These are phyloP conservation scores for Troilus luridus DNA, from an alignment of 2,888 invertebrate species.

Conservation along the genomic window DNA sequence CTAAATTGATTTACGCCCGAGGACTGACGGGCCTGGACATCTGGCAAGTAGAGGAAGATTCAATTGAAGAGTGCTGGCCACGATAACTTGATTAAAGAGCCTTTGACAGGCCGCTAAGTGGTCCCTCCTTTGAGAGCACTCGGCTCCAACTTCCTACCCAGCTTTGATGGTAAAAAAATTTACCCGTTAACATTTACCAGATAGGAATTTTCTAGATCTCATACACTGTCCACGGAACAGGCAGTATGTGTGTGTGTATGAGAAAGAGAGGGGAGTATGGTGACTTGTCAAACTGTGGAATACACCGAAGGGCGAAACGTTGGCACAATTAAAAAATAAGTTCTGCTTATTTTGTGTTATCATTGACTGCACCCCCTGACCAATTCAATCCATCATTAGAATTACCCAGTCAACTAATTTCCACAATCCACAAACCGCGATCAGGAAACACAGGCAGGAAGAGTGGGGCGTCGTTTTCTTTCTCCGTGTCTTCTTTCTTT, in stretches of 20 bases:
- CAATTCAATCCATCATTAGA: too few species aligned
- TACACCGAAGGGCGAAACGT: too few species aligned
- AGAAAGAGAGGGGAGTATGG: too few species aligned
- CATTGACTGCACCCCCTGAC: too few species aligned
- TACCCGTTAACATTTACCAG: not conserved
- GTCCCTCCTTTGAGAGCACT: not conserved
- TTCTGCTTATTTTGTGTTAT: too few species aligned
- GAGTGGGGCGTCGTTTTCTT: too few species aligned
- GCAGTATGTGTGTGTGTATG: not conserved
- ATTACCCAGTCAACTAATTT: too few species aligned
- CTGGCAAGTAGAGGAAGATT: not conserved
- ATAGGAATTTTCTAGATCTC: not conserved
- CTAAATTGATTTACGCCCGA: not conserved
- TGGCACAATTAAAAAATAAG: too few species aligned
- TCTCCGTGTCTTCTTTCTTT: too few species aligned
- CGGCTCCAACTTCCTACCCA: not conserved
- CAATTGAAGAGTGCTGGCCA: not conserved
- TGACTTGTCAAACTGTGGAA: too few species aligned
- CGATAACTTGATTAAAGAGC: conserved; percentile 7
- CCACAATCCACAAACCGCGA: too few species aligned
- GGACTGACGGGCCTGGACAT: not conserved
- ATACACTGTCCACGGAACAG: not conserved
- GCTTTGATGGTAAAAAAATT: not conserved
- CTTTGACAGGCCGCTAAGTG: conserved; percentile 6
- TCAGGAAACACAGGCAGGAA: too few species aligned